These are phyloP conservation scores for Macrosiphum euphorbiae DNA, from an alignment of 2,888 invertebrate species.

Conservation along the genomic window DNA sequence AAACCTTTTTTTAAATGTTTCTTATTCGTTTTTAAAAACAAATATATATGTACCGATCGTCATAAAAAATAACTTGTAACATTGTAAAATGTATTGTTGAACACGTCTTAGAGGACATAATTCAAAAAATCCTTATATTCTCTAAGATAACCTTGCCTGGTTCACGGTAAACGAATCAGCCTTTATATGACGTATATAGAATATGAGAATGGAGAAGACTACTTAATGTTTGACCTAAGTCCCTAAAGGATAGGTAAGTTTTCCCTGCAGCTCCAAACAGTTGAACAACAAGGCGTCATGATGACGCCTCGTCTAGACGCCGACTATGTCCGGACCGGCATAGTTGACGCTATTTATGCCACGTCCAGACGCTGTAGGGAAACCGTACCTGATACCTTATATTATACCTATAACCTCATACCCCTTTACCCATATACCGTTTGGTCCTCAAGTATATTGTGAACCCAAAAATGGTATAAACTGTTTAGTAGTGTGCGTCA, in stretches of 20 bases:
- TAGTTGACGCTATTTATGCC: no score
- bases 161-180: neutral
- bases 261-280: no score
- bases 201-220: neutral
- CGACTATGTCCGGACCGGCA: no score
- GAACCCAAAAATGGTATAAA: neutral
- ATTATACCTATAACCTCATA: neutral
- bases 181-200: neutral
- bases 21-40: neutral
- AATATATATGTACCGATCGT: neutral
- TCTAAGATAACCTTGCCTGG: neutral
- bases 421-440: neutral
- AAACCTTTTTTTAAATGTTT: neutral
- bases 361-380: no score
- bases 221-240: no score
- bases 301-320: no score
- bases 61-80: neutral
- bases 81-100: neutral
- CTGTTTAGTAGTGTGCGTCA: neutral
- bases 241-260: no score
- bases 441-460: neutral
- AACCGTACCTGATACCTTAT: neutral
- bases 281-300: no score
- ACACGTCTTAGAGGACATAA: neutral
- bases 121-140: neutral